A percentile compares a stretch with the other conserved stretches of the same genome.
These are phyloP conservation scores for Actenoides hombroni DNA, from an alignment of 2,113 vertebrate genomes.

Conservation along the genomic window DNA sequence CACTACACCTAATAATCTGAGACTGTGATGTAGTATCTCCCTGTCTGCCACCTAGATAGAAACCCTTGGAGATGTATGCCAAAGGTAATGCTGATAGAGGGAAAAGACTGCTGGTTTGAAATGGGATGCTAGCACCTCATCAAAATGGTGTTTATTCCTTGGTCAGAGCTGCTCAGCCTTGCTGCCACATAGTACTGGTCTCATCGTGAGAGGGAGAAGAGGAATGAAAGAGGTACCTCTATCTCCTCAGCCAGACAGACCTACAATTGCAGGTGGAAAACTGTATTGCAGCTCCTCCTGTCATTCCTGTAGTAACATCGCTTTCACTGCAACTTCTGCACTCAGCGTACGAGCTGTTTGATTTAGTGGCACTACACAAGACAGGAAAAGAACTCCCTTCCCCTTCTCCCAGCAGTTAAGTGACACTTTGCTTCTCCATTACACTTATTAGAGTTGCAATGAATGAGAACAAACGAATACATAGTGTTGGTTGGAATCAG, in stretches of 20 bases:
- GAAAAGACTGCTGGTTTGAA: neutral
- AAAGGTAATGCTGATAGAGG: neutral
- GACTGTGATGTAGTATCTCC: neutral
- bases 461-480: neutral
- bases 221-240: neutral
- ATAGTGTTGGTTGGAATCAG: neutral
- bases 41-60: neutral
- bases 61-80: neutral
- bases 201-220: neutral
- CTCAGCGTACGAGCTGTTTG: neutral
- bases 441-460: neutral
- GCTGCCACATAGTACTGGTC: rapidly evolving
- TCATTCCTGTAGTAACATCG: neutral
- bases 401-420: neutral
- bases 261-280: neutral
- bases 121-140: neutral
- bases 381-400: neutral
- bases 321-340: neutral
- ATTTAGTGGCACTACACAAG: neutral
- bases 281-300: neutral
- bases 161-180: neutral
- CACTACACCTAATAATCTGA: neutral
- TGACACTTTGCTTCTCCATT: neutral
- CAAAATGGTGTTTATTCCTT: neutral
- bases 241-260: neutral